These are phyloP conservation scores for Coracopsis vasa DNA, from an alignment of 2,113 vertebrate species.

Conservation along the genomic window DNA sequence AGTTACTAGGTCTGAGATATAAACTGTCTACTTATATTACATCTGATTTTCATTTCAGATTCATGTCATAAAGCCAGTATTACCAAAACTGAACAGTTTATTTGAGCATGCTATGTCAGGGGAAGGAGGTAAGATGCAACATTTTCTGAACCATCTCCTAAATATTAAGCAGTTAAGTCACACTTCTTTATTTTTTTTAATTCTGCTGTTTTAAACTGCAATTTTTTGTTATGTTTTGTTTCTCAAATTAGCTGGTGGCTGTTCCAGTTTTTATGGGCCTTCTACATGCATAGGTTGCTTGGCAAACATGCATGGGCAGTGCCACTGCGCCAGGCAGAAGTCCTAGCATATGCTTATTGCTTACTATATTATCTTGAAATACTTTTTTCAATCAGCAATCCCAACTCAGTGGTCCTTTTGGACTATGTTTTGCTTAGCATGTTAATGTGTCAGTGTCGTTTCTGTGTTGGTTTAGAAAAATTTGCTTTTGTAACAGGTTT, in stretches of 20 bases:
- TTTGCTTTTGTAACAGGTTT: slow-evolving; percentile 50
- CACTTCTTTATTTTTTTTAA: background rate
- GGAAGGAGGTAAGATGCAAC: slow-evolving; percentile 73
- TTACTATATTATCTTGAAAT: background rate
- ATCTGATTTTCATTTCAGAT: slow-evolving; percentile 75
- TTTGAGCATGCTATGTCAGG: slow-evolving; percentile 80
- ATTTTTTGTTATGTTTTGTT: background rate
- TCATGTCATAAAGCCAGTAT: slow-evolving; percentile 92
- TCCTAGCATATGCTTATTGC: background rate
- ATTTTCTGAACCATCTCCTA: background rate
- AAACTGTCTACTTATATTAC: background rate
- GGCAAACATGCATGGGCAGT: background rate
- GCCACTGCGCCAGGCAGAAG: background rate
- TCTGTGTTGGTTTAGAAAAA: background rate
- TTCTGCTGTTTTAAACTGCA: background rate
- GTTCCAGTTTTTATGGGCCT: background rate
- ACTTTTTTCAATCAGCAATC: background rate
- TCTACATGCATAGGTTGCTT: background rate
- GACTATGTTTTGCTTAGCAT: background rate
- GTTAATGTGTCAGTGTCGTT: background rate
- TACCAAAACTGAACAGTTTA: slow-evolving; percentile 86
- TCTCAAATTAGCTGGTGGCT: background rate
- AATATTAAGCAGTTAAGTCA: background rate
- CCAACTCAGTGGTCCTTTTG: background rate
- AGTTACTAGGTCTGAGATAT: background rate